Evolutionary conservation across 2,113 vertebrate genomes (phyloP).

Genomic region (Excalfactoria chinensis): DNA sequence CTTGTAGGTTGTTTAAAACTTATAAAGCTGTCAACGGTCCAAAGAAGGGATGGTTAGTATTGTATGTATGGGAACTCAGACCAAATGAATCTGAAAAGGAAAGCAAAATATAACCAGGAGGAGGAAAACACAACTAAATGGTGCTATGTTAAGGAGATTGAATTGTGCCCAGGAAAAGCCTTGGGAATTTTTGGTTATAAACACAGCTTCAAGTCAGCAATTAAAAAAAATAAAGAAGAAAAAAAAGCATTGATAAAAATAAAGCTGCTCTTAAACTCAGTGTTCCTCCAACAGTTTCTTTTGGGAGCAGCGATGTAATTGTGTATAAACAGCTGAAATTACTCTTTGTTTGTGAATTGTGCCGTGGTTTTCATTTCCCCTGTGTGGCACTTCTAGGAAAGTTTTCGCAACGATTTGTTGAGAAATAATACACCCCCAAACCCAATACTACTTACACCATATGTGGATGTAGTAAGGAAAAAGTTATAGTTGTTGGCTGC

Average conservation of each 20-base stretch:
- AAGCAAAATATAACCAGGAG: neutral
- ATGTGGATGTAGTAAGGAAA: neutral
- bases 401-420: slow-evolving; percentile 15
- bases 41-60: neutral
- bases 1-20: neutral
- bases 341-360: slow-evolving; percentile 51
- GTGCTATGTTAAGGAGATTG: neutral
- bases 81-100: neutral
- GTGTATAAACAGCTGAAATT: slow-evolving; percentile 54
- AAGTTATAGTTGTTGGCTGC: neutral
- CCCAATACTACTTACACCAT: neutral
- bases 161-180: slow-evolving; percentile 28
- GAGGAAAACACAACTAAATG: neutral
- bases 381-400: neutral
- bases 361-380: slow-evolving; percentile 18
- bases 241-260: slow-evolving; percentile 63
- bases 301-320: slow-evolving; percentile 50
- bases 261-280: slow-evolving; percentile 64
- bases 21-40: neutral
- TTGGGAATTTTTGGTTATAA: slow-evolving; percentile 61
- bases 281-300: slow-evolving; percentile 52
- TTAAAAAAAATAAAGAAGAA: neutral
- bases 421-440: neutral
- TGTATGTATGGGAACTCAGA: neutral
- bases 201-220: slow-evolving; percentile 47